Percentiles rank a stretch among this genome's conserved stretches.
Conservation (phyloP, 2,888 invertebrate genomes). For the Chloroclystis v-ata region DNA sequence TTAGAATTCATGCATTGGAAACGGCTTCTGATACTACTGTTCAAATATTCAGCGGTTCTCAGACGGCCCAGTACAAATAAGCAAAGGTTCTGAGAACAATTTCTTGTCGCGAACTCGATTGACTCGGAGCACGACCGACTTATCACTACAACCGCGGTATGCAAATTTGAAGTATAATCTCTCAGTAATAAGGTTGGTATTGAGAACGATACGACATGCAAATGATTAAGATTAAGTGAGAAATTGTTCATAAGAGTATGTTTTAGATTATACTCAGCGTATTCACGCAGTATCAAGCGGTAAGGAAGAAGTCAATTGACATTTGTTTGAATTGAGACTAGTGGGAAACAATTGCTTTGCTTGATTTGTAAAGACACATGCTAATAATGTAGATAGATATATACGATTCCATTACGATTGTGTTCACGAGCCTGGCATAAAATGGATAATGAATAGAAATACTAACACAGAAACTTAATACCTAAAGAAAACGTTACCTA, state of each 20-base stretch:
- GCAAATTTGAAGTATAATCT: slow-evolving; percentile 42
- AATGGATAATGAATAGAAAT: no score
- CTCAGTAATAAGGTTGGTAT: slow-evolving; percentile 41
- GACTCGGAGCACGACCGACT: slow-evolving; percentile 41
- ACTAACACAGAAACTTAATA: no score
- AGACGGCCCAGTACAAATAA: slow-evolving; percentile 51
- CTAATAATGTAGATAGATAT: no score
- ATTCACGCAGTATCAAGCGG: slow-evolving; percentile 39
- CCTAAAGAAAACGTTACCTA: no score
- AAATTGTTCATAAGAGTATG: slow-evolving; percentile 60
- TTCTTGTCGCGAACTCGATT: slow-evolving; percentile 53
- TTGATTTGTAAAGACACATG: no score
- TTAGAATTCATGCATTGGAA: slow-evolving; percentile 24
- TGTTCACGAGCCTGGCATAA: no score
- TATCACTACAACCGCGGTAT: slow-evolving; percentile 32
- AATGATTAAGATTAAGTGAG: slow-evolving; percentile 56
- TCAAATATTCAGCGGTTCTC: slow-evolving; percentile 59
- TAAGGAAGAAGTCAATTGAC: slow-evolving; percentile 56
- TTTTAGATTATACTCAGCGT: slow-evolving; percentile 67
- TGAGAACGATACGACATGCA: slow-evolving; percentile 33
- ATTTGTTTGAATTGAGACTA: slow-evolving; percentile 44
- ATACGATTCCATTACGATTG: no score
- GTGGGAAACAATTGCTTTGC: no score
- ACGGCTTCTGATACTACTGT: slow-evolving; percentile 34
- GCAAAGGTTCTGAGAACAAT: slow-evolving; percentile 60